These are phyloP conservation scores for Nephrotoma appendiculata DNA, from an alignment of 2,888 invertebrate genomes.

Conservation along the genomic window DNA sequence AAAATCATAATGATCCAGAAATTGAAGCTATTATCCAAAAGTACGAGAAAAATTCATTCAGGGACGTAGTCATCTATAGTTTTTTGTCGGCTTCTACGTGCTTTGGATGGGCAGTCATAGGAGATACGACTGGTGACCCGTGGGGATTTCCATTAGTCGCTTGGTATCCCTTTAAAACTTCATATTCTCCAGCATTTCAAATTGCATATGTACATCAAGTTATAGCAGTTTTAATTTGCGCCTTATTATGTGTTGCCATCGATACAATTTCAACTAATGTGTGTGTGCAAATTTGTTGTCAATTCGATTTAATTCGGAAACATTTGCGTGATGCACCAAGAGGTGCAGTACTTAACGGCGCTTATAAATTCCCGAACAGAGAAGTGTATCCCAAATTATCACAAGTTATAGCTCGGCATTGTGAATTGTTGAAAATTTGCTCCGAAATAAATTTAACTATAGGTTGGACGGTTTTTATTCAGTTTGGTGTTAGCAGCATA, in stretches of 20 bases:
- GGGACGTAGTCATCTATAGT: neutral
- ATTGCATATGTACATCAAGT: slow-evolving; percentile 2
- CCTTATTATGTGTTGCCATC: neutral
- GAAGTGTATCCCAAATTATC: neutral
- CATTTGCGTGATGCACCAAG: neutral
- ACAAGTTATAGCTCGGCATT: neutral
- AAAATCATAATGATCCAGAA: neutral
- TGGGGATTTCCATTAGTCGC: neutral
- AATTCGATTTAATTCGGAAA: neutral
- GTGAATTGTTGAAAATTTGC: neutral
- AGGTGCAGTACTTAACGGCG: neutral
- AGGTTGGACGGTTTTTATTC: slow-evolving; percentile 4
- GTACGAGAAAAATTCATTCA: neutral
- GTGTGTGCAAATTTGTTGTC: neutral
- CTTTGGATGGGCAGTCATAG: neutral
- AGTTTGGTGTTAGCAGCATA: neutral
- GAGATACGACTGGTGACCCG: neutral
- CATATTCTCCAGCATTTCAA: neutral
- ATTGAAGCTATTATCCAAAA: neutral
- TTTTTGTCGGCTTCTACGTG: neutral
- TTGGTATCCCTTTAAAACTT: slow-evolving; percentile 3
- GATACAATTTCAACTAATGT: neutral
- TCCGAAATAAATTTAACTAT: neutral
- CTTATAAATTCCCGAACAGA: neutral
- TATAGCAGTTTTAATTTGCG: neutral